A percentile compares a stretch with the other conserved stretches of the same genome.
phyloP scores from a whole-genome alignment of 1,140 invertebrate genomes.

The Elymnias hypermnestra region DNA sequence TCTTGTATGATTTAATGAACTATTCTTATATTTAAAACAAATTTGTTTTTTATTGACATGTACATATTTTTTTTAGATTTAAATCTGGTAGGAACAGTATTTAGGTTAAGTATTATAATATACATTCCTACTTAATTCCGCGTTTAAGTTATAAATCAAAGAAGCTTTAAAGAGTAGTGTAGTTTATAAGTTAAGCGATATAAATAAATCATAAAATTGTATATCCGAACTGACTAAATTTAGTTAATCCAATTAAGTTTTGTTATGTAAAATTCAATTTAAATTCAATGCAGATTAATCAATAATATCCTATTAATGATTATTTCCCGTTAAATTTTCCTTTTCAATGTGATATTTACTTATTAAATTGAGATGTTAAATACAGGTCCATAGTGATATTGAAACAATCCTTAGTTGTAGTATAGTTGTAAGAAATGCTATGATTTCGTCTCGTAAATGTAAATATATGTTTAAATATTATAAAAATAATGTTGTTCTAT shows the following conservation, averaged over 20 bases:
- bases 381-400: constrained; percentile 22
- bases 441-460: constrained; percentile 17
- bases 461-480: constrained; percentile 11
- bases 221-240: constrained; percentile 13
- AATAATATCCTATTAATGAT: not conserved
- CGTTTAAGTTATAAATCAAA: constrained; percentile 50
- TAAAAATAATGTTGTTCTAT: constrained; percentile 10
- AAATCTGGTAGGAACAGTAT: too few relatives aligned
- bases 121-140: constrained; percentile 45
- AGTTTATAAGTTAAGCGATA: constrained; percentile 29
- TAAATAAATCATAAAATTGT: constrained; percentile 9
- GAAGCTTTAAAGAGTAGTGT: constrained; percentile 60
- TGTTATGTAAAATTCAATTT: not conserved
- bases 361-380: constrained; percentile 20
- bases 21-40: too few relatives aligned
- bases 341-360: constrained; percentile 20
- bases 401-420: constrained; percentile 13
- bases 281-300: not conserved
- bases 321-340: constrained; percentile 2
- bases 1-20: too few relatives aligned
- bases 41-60: too few relatives aligned
- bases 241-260: constrained; percentile 7
- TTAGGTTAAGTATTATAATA: constrained; percentile 19
- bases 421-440: constrained; percentile 5
- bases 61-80: too few relatives aligned